These are phyloP conservation scores for Chunga burmeisteri DNA, from an alignment of 2,113 vertebrate species.

Conservation along the genomic window DNA sequence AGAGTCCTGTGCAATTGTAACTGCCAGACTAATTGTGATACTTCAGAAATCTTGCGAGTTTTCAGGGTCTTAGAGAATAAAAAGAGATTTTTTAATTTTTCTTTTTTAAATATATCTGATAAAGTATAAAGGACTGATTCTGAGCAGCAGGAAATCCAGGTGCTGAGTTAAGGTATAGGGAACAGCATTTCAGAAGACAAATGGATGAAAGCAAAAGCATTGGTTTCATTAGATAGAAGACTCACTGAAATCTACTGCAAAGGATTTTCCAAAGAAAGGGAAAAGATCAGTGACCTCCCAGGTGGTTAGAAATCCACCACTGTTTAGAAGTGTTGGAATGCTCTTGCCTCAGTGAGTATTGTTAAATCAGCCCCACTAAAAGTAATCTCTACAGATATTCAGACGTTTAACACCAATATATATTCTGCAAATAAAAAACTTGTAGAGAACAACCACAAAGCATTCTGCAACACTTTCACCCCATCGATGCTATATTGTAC, in stretches of 20 bases:
- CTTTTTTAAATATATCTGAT: not conserved
- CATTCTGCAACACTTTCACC: not conserved
- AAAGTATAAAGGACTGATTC: not conserved
- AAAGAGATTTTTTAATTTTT: not conserved
- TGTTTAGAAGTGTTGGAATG: not conserved
- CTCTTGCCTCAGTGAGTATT: not conserved
- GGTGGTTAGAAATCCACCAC: not conserved
- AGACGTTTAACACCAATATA: not conserved
- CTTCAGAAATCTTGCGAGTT: not conserved
- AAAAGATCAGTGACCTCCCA: not conserved
- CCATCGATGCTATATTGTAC: not conserved
- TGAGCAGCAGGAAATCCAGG: not conserved
- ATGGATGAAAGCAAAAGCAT: not conserved
- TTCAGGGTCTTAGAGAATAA: not conserved
- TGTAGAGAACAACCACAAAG: not conserved
- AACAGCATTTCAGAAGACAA: not conserved
- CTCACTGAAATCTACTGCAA: not conserved
- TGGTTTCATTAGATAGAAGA: not conserved
- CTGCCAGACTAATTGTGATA: not conserved
- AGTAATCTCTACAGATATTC: not conserved
- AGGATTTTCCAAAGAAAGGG: not conserved
- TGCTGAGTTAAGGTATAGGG: not conserved
- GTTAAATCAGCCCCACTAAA: not conserved
- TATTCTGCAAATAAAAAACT: not conserved
- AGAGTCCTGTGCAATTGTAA: not conserved